Base-by-base conservation (phyloP, 2,113 vertebrate genomes). In the Dicerorhinus sumatrensis region DNA sequence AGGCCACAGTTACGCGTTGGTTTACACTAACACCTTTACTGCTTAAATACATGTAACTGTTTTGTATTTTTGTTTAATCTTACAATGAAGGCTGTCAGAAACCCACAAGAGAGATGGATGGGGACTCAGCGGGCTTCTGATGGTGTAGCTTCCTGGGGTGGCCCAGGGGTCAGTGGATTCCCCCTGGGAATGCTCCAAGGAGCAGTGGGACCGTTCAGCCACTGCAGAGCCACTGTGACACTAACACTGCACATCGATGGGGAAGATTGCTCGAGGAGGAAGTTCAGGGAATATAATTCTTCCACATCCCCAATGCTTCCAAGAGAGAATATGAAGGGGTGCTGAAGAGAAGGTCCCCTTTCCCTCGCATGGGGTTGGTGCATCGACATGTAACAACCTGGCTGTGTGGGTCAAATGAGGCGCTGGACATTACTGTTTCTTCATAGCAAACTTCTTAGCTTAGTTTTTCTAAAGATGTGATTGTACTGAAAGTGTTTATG, bases 201-300 rank as follows among this genome's bases (percentile, higher is more conserved):
- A 58, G 51, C 29, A 58, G 18, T 33, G 89, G 70, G 83, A 29
- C 1, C 25, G 17, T 69, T 36, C 39, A 0, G 13, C 13, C 5
- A 3, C 76, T 21, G 10, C 14, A 20, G 29, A 31, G 72, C 2
- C 46, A n/a, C 17, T 1, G 0, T 4, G 12, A 29, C 36, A 39
- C 6, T 1, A 29, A 31, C 20, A 29, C 8, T 29, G 46, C 56
- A 16, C 1, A 46, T 4, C 0, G 4, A 11, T 0, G 11, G 0
- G 2, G 11, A 27, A 42, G 48, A n/a, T 0, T 3, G 46, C 56
- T 8, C 12, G 21, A 39, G 23, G 60, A 46, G 46, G 48, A 11
- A 20, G 20, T 6, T 48, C 63, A 11, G 17, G 42, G 51, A 31
- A 23, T 7, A 29, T 3, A 33, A 56, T 20, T 65, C 70, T n/a